These are phyloP conservation scores for Spisula subtruncata DNA, from an alignment of 2,888 invertebrate genomes.

Conservation along the genomic window DNA sequence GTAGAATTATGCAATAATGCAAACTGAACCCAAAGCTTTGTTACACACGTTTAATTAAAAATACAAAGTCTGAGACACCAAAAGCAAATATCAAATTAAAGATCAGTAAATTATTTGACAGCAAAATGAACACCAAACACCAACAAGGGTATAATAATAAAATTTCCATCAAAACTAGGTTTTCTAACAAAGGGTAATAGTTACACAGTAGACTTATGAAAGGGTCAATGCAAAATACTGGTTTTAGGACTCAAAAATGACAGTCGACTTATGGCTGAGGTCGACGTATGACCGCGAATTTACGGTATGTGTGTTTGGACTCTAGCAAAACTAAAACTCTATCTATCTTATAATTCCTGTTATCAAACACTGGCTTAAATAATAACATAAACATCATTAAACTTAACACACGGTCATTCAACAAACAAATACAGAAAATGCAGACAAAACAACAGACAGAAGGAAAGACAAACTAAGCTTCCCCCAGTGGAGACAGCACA, in stretches of 20 bases:
- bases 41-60: background rate
- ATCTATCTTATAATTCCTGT: background rate
- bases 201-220: too few relatives aligned
- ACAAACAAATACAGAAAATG: background rate
- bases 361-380: background rate
- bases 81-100: background rate
- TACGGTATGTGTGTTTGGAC: too few relatives aligned
- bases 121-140: too few relatives aligned
- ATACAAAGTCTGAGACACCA: background rate
- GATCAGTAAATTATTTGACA: background rate
- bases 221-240: too few relatives aligned
- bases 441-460: background rate
- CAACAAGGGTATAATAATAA: too few relatives aligned
- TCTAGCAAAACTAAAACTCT: background rate
- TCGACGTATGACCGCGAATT: too few relatives aligned
- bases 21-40: conserved; percentile 1
- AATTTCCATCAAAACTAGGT: too few relatives aligned
- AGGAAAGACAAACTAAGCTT: too few relatives aligned
- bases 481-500: background rate
- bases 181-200: too few relatives aligned
- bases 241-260: too few relatives aligned
- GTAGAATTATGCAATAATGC: background rate
- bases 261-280: too few relatives aligned
- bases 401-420: background rate
- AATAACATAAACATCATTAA: background rate